These are phyloP conservation scores for Eucidaris tribuloides DNA, from an alignment of 35 echinoderm and acorn worm species.

Conservation along the genomic window DNA sequence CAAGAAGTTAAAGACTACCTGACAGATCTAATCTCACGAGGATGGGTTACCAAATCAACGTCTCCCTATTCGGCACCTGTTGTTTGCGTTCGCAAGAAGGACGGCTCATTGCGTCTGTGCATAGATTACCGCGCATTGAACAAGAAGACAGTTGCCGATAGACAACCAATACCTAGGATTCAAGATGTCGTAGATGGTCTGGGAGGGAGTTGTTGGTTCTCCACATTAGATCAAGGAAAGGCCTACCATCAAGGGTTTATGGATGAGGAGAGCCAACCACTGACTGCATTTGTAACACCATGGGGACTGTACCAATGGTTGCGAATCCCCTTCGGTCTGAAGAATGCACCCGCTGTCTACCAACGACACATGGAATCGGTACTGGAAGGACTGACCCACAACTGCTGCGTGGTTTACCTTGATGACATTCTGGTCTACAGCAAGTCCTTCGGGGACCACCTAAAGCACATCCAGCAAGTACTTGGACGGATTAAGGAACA, in stretches of 20 bases:
- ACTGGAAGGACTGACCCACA: constrained; percentile 36
- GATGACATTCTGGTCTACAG: constrained; percentile 50
- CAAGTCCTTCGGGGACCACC: constrained; percentile 25
- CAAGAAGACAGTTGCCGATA: constrained; percentile 38
- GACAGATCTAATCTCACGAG: constrained; percentile 30
- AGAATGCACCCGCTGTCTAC: constrained; percentile 68
- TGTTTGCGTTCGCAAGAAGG: constrained; percentile 56
- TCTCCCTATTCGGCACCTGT: constrained; percentile 65
- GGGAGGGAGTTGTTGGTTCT: constrained; percentile 55
- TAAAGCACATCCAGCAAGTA: constrained; percentile 18
- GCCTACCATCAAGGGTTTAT: constrained; percentile 43
- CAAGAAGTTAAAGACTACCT: constrained; percentile 65
- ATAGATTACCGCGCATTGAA: constrained; percentile 56
- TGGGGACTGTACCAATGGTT: constrained; percentile 70
- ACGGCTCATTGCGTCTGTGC: constrained; percentile 37
- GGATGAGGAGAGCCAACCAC: constrained; percentile 16
- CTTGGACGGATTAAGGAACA: neutral
- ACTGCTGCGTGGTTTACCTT: constrained; percentile 49
- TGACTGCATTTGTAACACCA: constrained; percentile 59
- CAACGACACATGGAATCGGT: constrained; percentile 44
- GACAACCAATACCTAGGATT: constrained; percentile 62
- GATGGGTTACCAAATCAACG: constrained; percentile 46
- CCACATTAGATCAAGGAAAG: constrained; percentile 50
- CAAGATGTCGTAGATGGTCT: constrained; percentile 74
- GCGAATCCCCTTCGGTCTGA: constrained; percentile 68